phyloP scores from a whole-genome alignment of 2,797 vertebrate species.

The Odontamblyopus lacepedii region DNA sequence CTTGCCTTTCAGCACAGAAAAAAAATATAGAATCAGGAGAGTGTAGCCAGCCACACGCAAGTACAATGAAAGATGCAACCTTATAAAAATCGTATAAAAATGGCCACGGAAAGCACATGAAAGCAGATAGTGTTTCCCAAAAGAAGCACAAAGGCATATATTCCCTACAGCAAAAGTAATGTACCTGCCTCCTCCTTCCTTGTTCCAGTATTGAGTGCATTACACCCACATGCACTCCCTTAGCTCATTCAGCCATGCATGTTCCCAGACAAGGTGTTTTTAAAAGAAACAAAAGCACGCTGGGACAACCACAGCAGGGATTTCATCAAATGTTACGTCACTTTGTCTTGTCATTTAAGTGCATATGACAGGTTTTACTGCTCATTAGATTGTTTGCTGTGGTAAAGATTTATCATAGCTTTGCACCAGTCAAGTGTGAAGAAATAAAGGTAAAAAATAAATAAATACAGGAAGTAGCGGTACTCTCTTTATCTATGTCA shows the following conservation, averaged over 20 bases:
- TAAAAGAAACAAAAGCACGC: conserved; percentile 43
- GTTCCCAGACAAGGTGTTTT: conserved; percentile 51
- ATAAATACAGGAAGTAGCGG: too few relatives aligned
- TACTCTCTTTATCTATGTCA: too few relatives aligned
- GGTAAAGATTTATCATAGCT: too few relatives aligned
- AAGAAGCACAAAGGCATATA: conserved; percentile 29
- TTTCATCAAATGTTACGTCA: conserved; percentile 58
- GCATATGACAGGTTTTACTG: too few relatives aligned
- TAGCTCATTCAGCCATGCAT: conserved; percentile 56
- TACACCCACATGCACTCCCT: conserved; percentile 20
- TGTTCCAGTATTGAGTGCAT: conserved; percentile 20
- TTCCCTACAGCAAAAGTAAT: conserved; percentile 43
- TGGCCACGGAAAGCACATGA: neutral
- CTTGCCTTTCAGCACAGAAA: conserved; percentile 71
- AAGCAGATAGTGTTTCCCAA: conserved; percentile 15
- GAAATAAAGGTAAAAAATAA: too few relatives aligned
- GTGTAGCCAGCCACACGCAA: conserved; percentile 34
- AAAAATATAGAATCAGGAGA: conserved; percentile 37
- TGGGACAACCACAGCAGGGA: conserved; percentile 44
- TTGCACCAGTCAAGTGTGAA: too few relatives aligned
- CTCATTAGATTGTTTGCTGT: too few relatives aligned
- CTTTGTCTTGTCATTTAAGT: conserved; percentile 15
- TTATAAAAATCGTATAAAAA: conserved; percentile 14
- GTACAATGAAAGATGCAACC: conserved; percentile 24
- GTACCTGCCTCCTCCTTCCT: conserved; percentile 13